Conservation (phyloP, 2,888 invertebrate species). For the Flexamia atlantica region DNA sequence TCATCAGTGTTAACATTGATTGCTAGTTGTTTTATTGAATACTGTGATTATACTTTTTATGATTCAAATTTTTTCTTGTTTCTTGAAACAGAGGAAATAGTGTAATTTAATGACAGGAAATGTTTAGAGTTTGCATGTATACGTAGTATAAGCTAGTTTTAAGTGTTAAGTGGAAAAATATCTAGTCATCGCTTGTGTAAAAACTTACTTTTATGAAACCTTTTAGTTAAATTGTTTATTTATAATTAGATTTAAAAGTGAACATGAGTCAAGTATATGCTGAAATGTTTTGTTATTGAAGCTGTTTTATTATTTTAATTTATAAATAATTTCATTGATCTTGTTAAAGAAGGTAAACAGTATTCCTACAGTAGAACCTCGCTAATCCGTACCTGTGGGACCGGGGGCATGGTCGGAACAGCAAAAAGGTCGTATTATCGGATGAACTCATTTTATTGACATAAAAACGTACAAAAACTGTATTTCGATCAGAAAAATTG, state of each 20-base stretch:
- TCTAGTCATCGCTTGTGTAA: slow-evolving; percentile 34
- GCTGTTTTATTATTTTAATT: not conserved
- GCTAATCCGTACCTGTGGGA: no score
- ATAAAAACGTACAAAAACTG: no score
- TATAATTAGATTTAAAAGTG: not conserved
- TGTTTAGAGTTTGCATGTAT: slow-evolving; percentile 9
- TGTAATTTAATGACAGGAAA: not conserved
- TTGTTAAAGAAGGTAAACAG: no score
- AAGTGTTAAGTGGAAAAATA: not conserved
- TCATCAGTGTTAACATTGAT: not conserved
- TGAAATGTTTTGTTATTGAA: not conserved
- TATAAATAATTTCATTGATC: not conserved
- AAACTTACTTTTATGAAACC: not conserved
- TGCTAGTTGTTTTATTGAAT: not conserved
- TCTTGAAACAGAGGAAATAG: not conserved
- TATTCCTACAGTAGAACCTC: no score
- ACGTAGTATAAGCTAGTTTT: slow-evolving; percentile 1
- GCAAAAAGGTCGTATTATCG: no score
- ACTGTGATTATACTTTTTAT: not conserved
- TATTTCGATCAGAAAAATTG: no score
- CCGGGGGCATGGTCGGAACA: no score
- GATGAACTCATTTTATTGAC: no score
- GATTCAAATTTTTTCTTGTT: not conserved
- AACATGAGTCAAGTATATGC: not conserved
- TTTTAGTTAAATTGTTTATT: not conserved